phyloP scores from a whole-genome alignment of 2,797 vertebrate genomes.

The Spheniscus humboldti region DNA sequence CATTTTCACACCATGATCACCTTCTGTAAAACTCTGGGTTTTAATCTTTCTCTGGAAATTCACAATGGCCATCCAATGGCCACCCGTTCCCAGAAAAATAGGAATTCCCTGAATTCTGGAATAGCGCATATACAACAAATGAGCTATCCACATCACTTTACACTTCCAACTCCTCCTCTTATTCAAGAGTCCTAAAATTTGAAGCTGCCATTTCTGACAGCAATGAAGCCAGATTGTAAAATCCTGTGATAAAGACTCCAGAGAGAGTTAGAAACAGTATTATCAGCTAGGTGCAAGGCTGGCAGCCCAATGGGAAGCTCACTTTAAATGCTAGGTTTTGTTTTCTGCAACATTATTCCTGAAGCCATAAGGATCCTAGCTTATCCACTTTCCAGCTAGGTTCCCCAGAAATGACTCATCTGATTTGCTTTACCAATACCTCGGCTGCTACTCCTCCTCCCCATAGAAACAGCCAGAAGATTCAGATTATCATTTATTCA shows the following conservation, averaged over 20 bases:
- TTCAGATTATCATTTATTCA: background rate
- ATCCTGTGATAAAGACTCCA: background rate
- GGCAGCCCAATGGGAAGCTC: background rate
- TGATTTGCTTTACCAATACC: background rate
- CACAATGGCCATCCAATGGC: rapidly evolving
- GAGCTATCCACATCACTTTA: background rate
- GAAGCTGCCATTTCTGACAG: background rate
- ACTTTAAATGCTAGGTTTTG: background rate
- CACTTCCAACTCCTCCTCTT: background rate
- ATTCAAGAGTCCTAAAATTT: background rate
- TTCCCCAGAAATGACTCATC: slow-evolving; percentile 35
- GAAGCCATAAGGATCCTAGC: slow-evolving; percentile 8
- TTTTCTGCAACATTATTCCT: slow-evolving; percentile 22
- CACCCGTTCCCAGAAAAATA: background rate
- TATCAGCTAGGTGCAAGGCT: background rate
- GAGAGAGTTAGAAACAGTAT: background rate
- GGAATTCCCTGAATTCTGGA: background rate
- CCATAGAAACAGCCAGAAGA: background rate
- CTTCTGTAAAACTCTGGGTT: background rate
- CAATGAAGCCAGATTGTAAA: background rate
- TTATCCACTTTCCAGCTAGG: background rate
- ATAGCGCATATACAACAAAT: background rate
- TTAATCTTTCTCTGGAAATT: background rate
- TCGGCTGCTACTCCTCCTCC: background rate
- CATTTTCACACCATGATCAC: rapidly evolving